These are phyloP conservation scores for Enteromius thamalakanensis DNA, from an alignment of 2,797 vertebrate genomes.

Conservation along the genomic window DNA sequence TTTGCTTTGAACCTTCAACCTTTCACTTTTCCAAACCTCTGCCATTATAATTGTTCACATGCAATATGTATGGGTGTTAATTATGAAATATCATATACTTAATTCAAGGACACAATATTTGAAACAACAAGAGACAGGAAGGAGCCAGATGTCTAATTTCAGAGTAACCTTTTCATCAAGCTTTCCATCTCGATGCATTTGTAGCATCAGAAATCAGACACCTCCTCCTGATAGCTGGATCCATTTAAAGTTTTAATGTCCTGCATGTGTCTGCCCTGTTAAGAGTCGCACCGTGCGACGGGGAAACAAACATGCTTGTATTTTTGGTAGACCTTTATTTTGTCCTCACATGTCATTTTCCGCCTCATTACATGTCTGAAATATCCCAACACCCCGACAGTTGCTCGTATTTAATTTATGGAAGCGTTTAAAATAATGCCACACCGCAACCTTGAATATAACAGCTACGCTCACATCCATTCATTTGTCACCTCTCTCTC, in stretches of 20 bases:
- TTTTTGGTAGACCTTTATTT: conserved; percentile 63
- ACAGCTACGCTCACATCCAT: conserved; percentile 30
- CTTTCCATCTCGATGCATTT: conserved; percentile 58
- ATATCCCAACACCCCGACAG: conserved; percentile 58
- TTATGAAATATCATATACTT: not conserved
- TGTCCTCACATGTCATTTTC: conserved; percentile 50
- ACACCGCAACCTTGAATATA: conserved; percentile 42
- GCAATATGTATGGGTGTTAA: not conserved
- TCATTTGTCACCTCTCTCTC: conserved; percentile 24
- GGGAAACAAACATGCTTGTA: conserved; percentile 53
- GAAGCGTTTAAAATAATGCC: conserved; percentile 53
- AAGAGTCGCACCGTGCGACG: conserved; percentile 20
- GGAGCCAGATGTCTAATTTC: conserved; percentile 66
- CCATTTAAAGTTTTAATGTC: conserved; percentile 61
- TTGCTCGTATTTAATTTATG: conserved; percentile 46
- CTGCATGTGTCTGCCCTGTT: conserved; percentile 38
- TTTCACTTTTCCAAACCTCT: not conserved
- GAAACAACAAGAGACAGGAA: conserved; percentile 41
- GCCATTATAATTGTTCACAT: not conserved
- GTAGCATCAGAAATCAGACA: conserved; percentile 64
- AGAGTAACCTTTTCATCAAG: conserved; percentile 70
- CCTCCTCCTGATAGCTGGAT: conserved; percentile 66
- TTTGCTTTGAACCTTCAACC: not conserved
- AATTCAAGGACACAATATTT: conserved; percentile 26
- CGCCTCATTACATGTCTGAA: conserved; percentile 52